These are phyloP conservation scores for Parelbella ahira DNA, from an alignment of 2,888 invertebrate species.

Conservation along the genomic window DNA sequence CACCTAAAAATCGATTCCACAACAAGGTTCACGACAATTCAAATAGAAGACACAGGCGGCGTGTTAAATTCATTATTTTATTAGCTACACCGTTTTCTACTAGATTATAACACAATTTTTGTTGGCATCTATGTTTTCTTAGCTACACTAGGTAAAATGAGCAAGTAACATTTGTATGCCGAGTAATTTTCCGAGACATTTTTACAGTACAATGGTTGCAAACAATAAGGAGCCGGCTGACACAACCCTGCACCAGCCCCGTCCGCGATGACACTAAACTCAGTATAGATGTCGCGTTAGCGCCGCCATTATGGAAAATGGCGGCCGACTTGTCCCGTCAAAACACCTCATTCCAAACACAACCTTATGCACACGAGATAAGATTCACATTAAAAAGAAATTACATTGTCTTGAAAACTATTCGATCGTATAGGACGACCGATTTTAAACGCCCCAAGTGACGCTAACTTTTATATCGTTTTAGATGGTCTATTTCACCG, in stretches of 20 bases:
- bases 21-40: constrained; percentile 72
- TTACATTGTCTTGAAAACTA: constrained; percentile 39
- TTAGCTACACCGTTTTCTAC: constrained; percentile 45
- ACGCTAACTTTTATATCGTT: constrained; percentile 32
- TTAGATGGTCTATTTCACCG: constrained; percentile 40
- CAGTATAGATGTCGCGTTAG: constrained; percentile 67
- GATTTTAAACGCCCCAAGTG: constrained; percentile 46
- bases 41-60: constrained; percentile 67
- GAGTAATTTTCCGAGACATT: constrained; percentile 58
- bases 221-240: constrained; percentile 49
- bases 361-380: constrained; percentile 13
- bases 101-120: constrained; percentile 31
- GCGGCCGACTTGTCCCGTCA: constrained; percentile 63
- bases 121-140: constrained; percentile 36
- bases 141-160: constrained; percentile 36
- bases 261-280: constrained; percentile 73
- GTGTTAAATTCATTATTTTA: constrained; percentile 72
- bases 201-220: constrained; percentile 69
- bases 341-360: constrained; percentile 39
- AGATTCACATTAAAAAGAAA: constrained; percentile 32
- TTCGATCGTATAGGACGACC: constrained; percentile 62
- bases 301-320: constrained; percentile 73
- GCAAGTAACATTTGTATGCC: constrained; percentile 39
- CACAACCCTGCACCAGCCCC: constrained; percentile 52
- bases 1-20: constrained; percentile 78